Conservation (phyloP, 2,797 vertebrate genomes). For the Coregonus suidteri region DNA sequence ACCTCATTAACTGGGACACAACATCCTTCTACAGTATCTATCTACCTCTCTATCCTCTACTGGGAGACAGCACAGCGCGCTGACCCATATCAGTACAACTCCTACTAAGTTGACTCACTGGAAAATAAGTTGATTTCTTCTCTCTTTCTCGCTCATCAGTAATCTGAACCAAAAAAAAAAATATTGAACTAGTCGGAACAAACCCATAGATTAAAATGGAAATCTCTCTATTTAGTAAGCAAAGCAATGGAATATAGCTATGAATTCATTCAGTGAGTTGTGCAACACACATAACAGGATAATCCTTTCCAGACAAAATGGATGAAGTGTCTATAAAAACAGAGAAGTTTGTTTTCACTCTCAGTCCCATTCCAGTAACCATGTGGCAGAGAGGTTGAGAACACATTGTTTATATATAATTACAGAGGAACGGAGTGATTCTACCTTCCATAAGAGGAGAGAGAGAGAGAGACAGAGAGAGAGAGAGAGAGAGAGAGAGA, state of each 20-base stretch:
- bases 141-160: background rate
- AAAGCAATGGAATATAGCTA: conserved; percentile 5
- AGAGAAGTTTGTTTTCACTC: no score
- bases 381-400: conserved; percentile 54
- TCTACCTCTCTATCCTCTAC: background rate
- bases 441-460: conserved; percentile 52
- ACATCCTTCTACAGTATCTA: background rate
- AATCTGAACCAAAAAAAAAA: background rate
- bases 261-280: conserved; percentile 10
- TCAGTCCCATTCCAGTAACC: conserved; percentile 40
- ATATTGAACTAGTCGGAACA: background rate
- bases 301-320: conserved; percentile 50
- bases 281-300: conserved; percentile 36
- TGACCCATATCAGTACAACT: background rate
- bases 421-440: conserved; percentile 60
- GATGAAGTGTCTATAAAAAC: conserved; percentile 34
- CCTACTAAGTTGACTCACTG: background rate
- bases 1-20: background rate
- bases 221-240: conserved; percentile 12
- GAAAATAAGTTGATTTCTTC: background rate
- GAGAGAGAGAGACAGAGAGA: no score
- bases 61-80: no score
- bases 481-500: background rate
- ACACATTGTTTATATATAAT: conserved; percentile 75
- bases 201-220: conserved; percentile 22